Conservation (phyloP, 2,888 invertebrate genomes). For the Caenorhabditis sinica region DNA sequence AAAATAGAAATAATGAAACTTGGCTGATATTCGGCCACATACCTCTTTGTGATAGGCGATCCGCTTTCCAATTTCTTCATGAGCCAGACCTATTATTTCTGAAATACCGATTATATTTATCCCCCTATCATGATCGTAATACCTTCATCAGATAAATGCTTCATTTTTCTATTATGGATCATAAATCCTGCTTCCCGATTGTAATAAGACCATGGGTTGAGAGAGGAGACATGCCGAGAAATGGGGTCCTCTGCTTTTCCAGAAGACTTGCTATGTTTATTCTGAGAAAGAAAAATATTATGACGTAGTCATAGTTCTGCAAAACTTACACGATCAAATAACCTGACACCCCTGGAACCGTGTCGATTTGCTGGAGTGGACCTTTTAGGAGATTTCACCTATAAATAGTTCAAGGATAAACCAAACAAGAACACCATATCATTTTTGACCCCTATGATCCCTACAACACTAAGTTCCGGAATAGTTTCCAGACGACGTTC, state of each 20-base stretch:
- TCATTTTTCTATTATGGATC: neutral
- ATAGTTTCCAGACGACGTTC: neutral
- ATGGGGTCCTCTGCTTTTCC: neutral
- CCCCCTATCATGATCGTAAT: neutral
- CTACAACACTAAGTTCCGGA: neutral
- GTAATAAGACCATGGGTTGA: constrained; percentile 34
- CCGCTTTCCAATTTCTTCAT: constrained; percentile 14
- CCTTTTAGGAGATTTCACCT: too few species aligned
- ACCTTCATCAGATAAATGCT: constrained; percentile 11
- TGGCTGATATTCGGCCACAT: neutral
- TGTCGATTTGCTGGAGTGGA: too few species aligned
- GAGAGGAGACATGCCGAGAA: neutral
- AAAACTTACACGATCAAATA: neutral
- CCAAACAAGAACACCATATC: too few species aligned
- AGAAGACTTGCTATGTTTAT: neutral
- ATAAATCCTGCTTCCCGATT: constrained; percentile 9
- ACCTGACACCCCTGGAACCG: neutral
- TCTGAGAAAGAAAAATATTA: neutral
- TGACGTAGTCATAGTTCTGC: neutral
- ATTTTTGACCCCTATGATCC: neutral
- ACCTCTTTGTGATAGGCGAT: constrained; percentile 45
- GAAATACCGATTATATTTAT: neutral
- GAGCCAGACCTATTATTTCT: constrained; percentile 5
- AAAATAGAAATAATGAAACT: neutral
- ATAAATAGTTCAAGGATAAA: too few species aligned